phyloP scores from a whole-genome alignment of 2,888 invertebrate species.

The Thera britannica region DNA sequence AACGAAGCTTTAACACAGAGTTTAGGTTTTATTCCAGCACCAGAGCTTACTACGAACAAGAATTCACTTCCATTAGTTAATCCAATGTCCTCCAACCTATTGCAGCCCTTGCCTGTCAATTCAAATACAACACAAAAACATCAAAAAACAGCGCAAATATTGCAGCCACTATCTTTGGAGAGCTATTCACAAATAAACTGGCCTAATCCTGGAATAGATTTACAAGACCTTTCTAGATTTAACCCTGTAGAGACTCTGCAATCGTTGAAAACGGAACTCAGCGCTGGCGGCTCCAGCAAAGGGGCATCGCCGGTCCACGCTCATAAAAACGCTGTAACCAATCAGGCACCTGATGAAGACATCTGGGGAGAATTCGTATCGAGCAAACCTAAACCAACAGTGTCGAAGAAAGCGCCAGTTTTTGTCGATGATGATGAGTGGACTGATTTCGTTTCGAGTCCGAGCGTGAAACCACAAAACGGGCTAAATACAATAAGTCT shows the following conservation, averaged over 20 bases:
- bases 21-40: conserved; percentile 44
- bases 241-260: conserved; percentile 79
- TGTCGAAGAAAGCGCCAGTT: conserved; percentile 57
- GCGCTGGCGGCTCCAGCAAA: conserved; percentile 62
- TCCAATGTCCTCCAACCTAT: conserved; percentile 47
- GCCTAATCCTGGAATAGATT: conserved; percentile 86
- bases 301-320: conserved; percentile 65
- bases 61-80: conserved; percentile 39
- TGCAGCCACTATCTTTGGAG: conserved; percentile 78
- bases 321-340: conserved; percentile 51
- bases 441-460: conserved; percentile 80
- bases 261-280: conserved; percentile 71
- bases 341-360: conserved; percentile 77
- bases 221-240: conserved; percentile 79
- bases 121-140: conserved; percentile 52
- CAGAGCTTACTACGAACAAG: conserved; percentile 44
- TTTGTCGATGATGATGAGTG: conserved; percentile 78
- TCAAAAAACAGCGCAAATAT: conserved; percentile 72
- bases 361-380: conserved; percentile 87
- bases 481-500: conserved; percentile 79
- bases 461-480: conserved; percentile 72
- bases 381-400: conserved; percentile 68
- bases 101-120: conserved; percentile 61
- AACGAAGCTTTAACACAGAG: conserved; percentile 51
- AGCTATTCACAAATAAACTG: conserved; percentile 85